Conservation (phyloP, 2,888 invertebrate genomes). For the Polylopha cassiicola region DNA sequence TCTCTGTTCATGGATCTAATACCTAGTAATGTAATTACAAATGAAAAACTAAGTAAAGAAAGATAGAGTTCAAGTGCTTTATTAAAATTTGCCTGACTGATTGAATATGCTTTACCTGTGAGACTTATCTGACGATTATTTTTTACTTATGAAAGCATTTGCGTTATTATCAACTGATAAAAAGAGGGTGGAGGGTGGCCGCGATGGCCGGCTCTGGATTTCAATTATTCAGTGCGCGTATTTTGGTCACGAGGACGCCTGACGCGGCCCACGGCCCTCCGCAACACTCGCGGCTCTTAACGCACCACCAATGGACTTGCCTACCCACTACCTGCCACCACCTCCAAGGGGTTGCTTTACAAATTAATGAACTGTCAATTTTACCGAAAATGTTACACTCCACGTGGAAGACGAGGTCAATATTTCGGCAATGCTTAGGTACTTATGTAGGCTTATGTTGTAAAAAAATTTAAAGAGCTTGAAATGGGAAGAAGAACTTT, state of each 20-base stretch:
- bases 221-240: conserved; percentile 70
- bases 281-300: too few species aligned
- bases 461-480: too few species aligned
- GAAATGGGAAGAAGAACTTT: not conserved
- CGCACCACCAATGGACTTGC: conserved; percentile 34
- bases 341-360: conserved; percentile 49
- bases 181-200: conserved; percentile 34
- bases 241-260: conserved; percentile 69
- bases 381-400: conserved; percentile 32
- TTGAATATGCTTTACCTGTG: too few species aligned
- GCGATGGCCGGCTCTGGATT: conserved; percentile 41
- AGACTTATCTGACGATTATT: conserved; percentile 3
- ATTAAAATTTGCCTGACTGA: too few species aligned
- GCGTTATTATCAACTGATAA: conserved; percentile 49
- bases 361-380: conserved; percentile 46
- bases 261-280: conserved; percentile 29
- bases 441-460: too few species aligned
- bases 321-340: conserved; percentile 29
- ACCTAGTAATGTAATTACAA: too few species aligned
- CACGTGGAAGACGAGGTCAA: conserved; percentile 26
- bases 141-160: conserved; percentile 26
- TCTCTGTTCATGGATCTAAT: too few species aligned
- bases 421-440: conserved; percentile 22
- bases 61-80: too few species aligned
- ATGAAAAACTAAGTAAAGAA: too few species aligned